Evolutionary conservation across 2,888 invertebrate genomes (phyloP), one percentile per base, ranked within the genome.

Genomic region (Empis livida): DNA sequence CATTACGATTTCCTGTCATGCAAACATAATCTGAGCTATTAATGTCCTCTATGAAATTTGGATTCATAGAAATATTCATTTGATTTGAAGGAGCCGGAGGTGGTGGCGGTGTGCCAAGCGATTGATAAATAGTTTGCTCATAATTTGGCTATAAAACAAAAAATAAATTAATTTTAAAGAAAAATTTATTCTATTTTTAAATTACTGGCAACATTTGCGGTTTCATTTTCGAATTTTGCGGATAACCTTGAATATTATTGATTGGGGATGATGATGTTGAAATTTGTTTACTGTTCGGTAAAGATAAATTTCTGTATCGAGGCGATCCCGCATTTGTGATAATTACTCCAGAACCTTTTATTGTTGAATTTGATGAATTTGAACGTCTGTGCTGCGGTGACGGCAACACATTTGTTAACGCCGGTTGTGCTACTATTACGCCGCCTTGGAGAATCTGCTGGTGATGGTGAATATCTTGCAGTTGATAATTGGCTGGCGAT

Each of bases 21-120:
- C 86, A 84, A 20, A 87, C 87, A 68, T 87, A 87, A 61, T 87
- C 87, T 14, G 83, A 82, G 51, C 82, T 82, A 62, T 85, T 85
- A 15, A 82, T 78, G 54, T 83, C 84, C 50, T 84, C 83, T 38
- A 76, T 73, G 61, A 74, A 68, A 53, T 69, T 68, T 10, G 68
- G 67, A 59, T 66, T 68, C 15, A 66, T 59, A 3, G 67, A 65
- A 5, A 67, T 63, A 56, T 67, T 66, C 47, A 67, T 65, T 17
- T 40, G 41, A 35, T 47, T 17, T 48, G 43, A 5, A 20, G n/a
- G 17, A 17, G 39, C 14, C 8, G 41, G 27, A 14, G 41, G 14
- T 23, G 11, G 23, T 3, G 41, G 41, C 3, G 16, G 39, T 41
- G 23, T 16, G 10, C n/a, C 13, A n/a, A n/a, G n/a, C 2, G 35